These are phyloP conservation scores for Ammodramus savannarum DNA, from an alignment of 2,113 vertebrate species.

Conservation along the genomic window DNA sequence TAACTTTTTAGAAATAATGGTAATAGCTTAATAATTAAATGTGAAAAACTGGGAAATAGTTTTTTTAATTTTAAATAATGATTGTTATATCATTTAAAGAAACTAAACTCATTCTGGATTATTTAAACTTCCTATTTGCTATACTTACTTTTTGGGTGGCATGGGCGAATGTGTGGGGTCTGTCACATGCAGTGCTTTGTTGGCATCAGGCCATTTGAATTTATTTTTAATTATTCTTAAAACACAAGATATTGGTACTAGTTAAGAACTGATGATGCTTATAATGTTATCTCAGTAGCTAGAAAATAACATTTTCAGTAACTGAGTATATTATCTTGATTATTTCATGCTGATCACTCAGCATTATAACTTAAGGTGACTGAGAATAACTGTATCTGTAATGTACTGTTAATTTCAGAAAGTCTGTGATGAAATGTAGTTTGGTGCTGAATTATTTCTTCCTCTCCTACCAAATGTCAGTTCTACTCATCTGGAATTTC, in stretches of 20 bases:
- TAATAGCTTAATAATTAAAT: not conserved
- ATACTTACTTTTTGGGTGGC: not conserved
- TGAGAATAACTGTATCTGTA: not conserved
- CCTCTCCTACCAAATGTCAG: not conserved
- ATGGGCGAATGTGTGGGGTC: rapidly evolving
- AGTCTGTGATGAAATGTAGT: not conserved
- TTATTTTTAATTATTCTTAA: not conserved
- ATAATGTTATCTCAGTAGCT: not conserved
- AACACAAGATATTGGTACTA: not conserved
- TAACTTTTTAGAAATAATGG: not conserved
- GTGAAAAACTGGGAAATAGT: rapidly evolving
- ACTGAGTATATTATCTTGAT: not conserved
- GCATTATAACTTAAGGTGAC: not conserved
- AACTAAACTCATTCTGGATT: not conserved
- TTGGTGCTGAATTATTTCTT: not conserved
- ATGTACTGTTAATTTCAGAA: not conserved
- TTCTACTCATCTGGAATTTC: not conserved
- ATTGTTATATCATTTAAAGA: not conserved
- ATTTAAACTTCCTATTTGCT: not conserved
- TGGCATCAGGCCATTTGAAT: not conserved
- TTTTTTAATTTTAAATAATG: not conserved
- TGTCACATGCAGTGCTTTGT: not conserved
- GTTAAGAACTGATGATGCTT: not conserved
- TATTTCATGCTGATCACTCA: not conserved
- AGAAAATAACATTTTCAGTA: not conserved